Evolutionary conservation across 1,140 invertebrate genomes (phyloP).

Genomic region (Drosophila oshimai): DNA sequence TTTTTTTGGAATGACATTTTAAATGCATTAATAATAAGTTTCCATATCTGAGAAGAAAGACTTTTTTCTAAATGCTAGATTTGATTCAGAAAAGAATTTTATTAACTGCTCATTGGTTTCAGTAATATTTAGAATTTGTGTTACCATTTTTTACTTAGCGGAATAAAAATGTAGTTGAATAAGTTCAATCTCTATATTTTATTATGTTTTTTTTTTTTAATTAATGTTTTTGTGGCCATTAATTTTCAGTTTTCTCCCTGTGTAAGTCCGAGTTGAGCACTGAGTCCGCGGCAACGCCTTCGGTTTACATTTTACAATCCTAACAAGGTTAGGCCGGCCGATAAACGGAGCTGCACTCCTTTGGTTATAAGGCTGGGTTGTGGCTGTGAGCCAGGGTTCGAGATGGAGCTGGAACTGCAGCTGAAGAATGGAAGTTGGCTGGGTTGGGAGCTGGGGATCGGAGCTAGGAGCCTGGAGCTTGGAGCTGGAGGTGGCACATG

Average conservation of each 20-base stretch:
- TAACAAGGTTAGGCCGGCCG: conserved; percentile 74
- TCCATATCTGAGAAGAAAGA: too few relatives aligned
- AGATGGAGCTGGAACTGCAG: conserved; percentile 15
- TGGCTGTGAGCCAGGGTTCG: background rate
- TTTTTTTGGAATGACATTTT: too few relatives aligned
- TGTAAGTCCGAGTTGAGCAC: conserved; percentile 11
- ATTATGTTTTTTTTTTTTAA: too few relatives aligned
- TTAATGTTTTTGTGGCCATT: too few relatives aligned
- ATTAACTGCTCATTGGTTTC: too few relatives aligned
- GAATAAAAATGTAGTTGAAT: too few relatives aligned
- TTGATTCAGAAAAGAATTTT: too few relatives aligned
- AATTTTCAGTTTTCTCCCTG: background rate
- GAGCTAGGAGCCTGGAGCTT: background rate
- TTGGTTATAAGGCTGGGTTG: conserved; percentile 22
- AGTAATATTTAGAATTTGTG: too few relatives aligned
- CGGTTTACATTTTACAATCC: conserved; percentile 80
- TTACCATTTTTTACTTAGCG: too few relatives aligned
- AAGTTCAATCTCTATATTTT: too few relatives aligned
- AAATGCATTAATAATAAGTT: too few relatives aligned
- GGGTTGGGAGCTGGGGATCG: conserved; percentile 4
- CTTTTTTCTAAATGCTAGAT: too few relatives aligned
- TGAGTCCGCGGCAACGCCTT: conserved; percentile 61
- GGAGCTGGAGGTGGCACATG: conserved; percentile 62
- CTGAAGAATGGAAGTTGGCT: background rate
- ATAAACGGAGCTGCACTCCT: conserved; percentile 61